Conservation (phyloP, 2,888 invertebrate genomes). For the Drosophila eohydei region DNA sequence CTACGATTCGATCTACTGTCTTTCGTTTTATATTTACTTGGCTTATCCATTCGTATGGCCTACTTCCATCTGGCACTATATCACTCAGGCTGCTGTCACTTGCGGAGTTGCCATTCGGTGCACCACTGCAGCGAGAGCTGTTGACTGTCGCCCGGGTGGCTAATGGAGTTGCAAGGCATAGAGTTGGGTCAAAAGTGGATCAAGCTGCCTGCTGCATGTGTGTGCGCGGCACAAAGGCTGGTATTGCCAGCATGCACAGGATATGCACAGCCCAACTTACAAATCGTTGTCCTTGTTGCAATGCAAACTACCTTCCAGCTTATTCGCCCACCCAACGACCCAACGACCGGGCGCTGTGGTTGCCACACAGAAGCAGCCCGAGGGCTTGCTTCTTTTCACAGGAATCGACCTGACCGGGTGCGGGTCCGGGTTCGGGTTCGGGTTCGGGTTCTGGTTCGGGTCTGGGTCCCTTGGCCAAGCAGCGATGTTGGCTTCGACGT, state of each 20-base stretch:
- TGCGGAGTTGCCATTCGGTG: conserved; percentile 21
- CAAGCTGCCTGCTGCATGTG: conserved; percentile 46
- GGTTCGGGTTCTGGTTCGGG: neutral
- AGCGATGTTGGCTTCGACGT: conserved; percentile 15
- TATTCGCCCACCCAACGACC: neutral
- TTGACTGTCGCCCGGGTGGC: conserved; percentile 44
- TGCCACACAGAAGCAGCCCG: conserved; percentile 43
- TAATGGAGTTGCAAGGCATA: conserved; percentile 63
- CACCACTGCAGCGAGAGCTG: conserved; percentile 41
- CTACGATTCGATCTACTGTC: conserved; percentile 20
- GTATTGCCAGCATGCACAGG: conserved; percentile 46
- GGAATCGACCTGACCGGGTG: conserved; percentile 29
- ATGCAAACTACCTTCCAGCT: conserved; percentile 33
- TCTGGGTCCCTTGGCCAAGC: conserved; percentile 18
- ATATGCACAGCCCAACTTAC: conserved; percentile 64
- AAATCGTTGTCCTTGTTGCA: conserved; percentile 59
- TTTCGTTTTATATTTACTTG: conserved; percentile 15
- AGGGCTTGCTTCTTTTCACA: conserved; percentile 58
- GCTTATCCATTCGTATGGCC: conserved; percentile 20
- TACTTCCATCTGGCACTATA: conserved; percentile 13
- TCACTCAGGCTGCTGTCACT: conserved; percentile 41
- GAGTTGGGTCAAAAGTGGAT: conserved; percentile 58
- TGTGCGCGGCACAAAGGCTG: conserved; percentile 57
- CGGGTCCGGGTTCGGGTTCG: neutral
- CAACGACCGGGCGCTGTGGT: conserved; percentile 37